Evolutionary conservation across 1,140 invertebrate genomes (phyloP).

Genomic region (Heterodera schachtii): DNA sequence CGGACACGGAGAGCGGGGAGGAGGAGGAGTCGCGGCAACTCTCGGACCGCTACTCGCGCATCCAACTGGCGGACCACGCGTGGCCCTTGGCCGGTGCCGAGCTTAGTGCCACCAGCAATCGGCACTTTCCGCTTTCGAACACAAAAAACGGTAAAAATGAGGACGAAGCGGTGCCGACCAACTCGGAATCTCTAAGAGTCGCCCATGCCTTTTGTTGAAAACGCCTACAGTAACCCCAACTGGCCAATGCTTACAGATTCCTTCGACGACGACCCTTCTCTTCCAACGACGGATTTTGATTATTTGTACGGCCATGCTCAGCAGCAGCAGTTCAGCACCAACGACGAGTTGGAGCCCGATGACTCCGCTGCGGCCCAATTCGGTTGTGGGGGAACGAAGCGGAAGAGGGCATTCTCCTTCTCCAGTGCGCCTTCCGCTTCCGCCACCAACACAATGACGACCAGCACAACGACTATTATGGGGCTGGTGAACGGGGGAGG

Average conservation of each 20-base stretch:
- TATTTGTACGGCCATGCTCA: background rate
- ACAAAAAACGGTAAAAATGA: constrained; percentile 6
- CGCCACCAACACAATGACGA: constrained; percentile 32
- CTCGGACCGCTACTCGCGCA: constrained; percentile 30
- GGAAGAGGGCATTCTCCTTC: constrained; percentile 30
- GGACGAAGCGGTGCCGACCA: too few relatives aligned
- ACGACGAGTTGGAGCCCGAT: background rate
- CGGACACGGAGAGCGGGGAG: constrained; percentile 23
- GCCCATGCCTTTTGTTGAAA: background rate
- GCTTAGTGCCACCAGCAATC: background rate
- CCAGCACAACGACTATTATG: constrained; percentile 2
- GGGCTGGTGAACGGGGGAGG: constrained; percentile 1
- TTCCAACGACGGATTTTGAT: constrained; percentile 10
- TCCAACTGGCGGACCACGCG: constrained; percentile 21
- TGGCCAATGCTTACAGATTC: background rate
- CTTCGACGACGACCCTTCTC: background rate
- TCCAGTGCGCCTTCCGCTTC: constrained; percentile 24
- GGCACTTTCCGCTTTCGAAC: background rate
- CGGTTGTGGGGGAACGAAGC: constrained; percentile 4
- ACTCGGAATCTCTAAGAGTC: too few relatives aligned
- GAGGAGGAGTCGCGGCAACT: constrained; percentile 18
- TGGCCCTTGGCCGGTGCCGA: background rate
- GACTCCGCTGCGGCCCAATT: background rate
- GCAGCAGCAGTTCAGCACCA: constrained; percentile 13
- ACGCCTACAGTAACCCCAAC: background rate